Evolutionary conservation across 1,140 invertebrate genomes (phyloP), one percentile per base, ranked within the genome.

Genomic region (Solen grandis): DNA sequence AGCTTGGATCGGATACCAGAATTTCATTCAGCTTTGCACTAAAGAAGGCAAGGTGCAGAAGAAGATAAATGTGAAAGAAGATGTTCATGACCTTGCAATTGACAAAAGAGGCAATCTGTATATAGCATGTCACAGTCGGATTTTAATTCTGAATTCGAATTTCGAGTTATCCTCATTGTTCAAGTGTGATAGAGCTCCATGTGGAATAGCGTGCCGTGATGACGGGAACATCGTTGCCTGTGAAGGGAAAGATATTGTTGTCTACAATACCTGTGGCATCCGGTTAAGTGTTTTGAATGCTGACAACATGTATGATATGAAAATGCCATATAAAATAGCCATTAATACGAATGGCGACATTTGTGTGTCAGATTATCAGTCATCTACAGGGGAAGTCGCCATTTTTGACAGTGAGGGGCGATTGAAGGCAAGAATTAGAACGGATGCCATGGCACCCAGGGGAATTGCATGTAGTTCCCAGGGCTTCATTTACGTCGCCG

Each of bases 311-410:
- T 25, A 50, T 35, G 75, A 78, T 33, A 66, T 78, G 25, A 78
- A 78, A 60, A 57, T 78, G 75, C 75, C 75, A 33, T 78, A 78
- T 29, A 78, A 78, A 69, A 52, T 78, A 19, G 62, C 27, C 8
- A 50, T 78, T 10, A 78, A 78, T 33, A 25, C 36, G n/a, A 57
- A 68, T 19, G 75, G 75, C 16, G 75, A 78, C 35, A 50, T 78
- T n/a, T 78, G 75, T 38, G 65, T 78, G 1, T 69, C 75, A 1
- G 75, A 78, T 41, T 78, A 68, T 38, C 75, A 78, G 63, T 78
- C 75, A 2, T 66, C 46, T 69, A n/a, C 54, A 31, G 75, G 75
- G 1, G 75, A 78, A 38, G 75, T 78, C 31, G 50, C 35, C 31
- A 35, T 78, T 19, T 78, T 78, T 60, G 65, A 78, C 50, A 29